These are phyloP conservation scores for Apodemia duryi DNA, from an alignment of 2,888 invertebrate species.

Conservation along the genomic window DNA sequence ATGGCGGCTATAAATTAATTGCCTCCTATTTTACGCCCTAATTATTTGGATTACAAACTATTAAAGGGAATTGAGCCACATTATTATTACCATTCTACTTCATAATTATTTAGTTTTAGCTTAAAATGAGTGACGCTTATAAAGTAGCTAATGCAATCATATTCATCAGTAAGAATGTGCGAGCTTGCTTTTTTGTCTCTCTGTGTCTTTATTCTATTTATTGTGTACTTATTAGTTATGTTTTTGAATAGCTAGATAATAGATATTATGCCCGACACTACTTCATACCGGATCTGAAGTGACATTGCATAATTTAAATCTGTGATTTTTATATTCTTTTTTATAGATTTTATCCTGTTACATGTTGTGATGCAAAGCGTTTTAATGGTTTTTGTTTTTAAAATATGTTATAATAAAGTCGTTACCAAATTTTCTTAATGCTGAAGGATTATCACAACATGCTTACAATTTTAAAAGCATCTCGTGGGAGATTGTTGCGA, in stretches of 20 bases:
- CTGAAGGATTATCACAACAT: constrained; percentile 62
- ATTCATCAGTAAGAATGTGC: constrained; percentile 59
- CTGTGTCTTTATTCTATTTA: constrained; percentile 65
- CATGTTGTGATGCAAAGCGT: constrained; percentile 68
- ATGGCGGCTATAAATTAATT: too few relatives aligned
- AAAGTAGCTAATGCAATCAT: constrained; percentile 30
- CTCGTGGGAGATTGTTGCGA: constrained; percentile 41
- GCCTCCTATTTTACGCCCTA: too few relatives aligned
- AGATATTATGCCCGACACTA: constrained; percentile 58
- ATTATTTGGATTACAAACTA: too few relatives aligned
- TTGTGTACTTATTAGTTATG: constrained; percentile 75
- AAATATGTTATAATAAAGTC: constrained; percentile 38
- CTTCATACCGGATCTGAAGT: constrained; percentile 72
- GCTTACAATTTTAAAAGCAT: constrained; percentile 44
- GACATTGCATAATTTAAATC: constrained; percentile 78
- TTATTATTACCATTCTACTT: constrained; percentile 1
- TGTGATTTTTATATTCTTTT: constrained; percentile 77
- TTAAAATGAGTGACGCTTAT: constrained; percentile 13
- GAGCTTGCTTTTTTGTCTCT: constrained; percentile 70
- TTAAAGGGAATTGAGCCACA: too few relatives aligned
- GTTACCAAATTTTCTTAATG: constrained; percentile 48
- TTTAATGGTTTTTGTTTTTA: constrained; percentile 43
- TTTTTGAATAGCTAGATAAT: constrained; percentile 56
- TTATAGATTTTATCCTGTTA: constrained; percentile 72
- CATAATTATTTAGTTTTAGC: constrained; percentile 11